Conservation (phyloP, 2,113 vertebrate genomes). For the Elanoides forficatus region DNA sequence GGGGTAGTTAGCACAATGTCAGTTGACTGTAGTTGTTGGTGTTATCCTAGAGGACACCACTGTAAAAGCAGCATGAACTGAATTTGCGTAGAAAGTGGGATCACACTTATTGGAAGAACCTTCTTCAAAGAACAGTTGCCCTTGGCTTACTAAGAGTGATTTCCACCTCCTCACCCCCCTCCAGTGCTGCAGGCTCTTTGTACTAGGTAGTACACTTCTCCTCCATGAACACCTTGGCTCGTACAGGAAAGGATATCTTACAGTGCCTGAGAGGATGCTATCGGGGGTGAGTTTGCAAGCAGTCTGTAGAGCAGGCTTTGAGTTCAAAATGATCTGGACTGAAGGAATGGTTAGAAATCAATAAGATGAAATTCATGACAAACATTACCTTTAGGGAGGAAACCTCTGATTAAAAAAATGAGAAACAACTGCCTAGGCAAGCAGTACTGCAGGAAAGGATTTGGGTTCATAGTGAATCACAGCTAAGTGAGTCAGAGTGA, state of each 20-base stretch:
- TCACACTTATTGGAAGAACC: background rate
- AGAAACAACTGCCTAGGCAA: conserved; percentile 5
- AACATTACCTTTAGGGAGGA: conserved; percentile 6
- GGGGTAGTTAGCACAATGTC: background rate
- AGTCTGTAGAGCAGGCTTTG: background rate
- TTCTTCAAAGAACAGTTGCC: background rate
- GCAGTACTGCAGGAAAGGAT: background rate
- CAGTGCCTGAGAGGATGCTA: background rate
- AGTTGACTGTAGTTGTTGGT: background rate
- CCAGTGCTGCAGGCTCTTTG: background rate
- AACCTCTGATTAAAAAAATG: background rate
- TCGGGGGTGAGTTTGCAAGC: background rate
- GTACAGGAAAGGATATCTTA: background rate
- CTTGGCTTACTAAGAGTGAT: background rate
- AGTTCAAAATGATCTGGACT: background rate
- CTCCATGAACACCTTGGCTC: background rate
- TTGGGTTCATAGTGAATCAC: background rate
- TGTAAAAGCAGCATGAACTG: background rate
- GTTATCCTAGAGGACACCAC: background rate
- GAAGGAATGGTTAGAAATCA: conserved; percentile 12
- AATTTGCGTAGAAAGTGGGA: background rate
- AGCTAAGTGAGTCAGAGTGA: background rate
- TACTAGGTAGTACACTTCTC: background rate
- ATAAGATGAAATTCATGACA: conserved; percentile 15
- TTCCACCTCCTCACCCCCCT: no score